Conservation (phyloP, 2,797 vertebrate species). For the Enteromius paludinosus region DNA sequence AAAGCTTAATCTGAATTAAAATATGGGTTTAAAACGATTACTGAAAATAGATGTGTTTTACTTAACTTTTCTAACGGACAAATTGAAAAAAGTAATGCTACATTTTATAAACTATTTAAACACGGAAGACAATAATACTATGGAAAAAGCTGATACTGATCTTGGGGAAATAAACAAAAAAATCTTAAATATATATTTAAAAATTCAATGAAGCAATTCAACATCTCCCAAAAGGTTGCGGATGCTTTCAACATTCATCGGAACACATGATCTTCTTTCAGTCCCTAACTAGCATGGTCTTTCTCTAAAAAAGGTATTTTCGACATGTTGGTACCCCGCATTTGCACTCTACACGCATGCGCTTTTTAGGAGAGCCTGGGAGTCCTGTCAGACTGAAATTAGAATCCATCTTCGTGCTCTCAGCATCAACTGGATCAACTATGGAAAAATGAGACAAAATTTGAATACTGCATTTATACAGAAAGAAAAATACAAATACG, state of each 20-base stretch:
- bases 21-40: neutral
- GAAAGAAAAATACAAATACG: neutral
- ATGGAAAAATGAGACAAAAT: constrained; percentile 20
- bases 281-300: constrained; percentile 1
- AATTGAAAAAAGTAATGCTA: neutral
- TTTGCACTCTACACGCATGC: constrained; percentile 82
- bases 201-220: constrained; percentile 15
- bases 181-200: constrained; percentile 4
- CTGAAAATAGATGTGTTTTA: neutral
- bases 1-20: neutral
- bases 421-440: constrained; percentile 85
- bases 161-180: neutral
- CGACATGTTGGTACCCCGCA: constrained; percentile 80
- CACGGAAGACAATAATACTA: neutral
- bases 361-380: constrained; percentile 79
- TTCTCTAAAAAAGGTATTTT: constrained; percentile 81
- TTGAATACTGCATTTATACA: neutral
- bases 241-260: constrained; percentile 16
- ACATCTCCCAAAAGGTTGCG: neutral
- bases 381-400: constrained; percentile 81
- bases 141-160: neutral
- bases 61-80: neutral
- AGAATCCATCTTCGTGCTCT: constrained; percentile 84
- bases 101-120: neutral
- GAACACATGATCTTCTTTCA: constrained; percentile 12